Evolutionary conservation across 2,888 invertebrate genomes (phyloP), one percentile per base, ranked within the genome.

Genomic region (Acrobasis repandana): DNA sequence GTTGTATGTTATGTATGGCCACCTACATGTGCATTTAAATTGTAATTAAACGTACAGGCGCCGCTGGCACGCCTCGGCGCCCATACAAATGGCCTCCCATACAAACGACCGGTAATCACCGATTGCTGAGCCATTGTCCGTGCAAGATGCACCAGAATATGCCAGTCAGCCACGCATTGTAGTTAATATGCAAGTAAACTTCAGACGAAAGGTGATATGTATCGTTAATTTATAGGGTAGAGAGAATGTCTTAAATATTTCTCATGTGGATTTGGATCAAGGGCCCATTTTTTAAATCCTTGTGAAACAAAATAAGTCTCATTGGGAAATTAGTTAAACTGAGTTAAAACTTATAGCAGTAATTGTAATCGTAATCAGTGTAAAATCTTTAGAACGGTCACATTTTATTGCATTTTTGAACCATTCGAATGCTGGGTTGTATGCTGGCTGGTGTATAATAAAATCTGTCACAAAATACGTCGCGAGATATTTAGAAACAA

Each of bases 61-160:
- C 49, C 28, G 10, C 1, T n/a, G 14, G 28, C 65, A 57, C 62
- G 62, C 65, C 58, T 64, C 63, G 65, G 62, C 65, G 67, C 69
- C 65, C 66, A 63, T 65, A 63, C 69, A 66, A 71, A 69, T 67
- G 62, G 64, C 28, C 28, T 28, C 69, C 65, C 66, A 63, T 65
- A 63, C 69, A 66, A 71, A 69, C 66, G 62, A 63, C 58, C 64
- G 34, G 66, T 67, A 71, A 72, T 67, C 61, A 62, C 52, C 61
- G 60, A 62, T 64, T 63, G 60, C 64, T 46, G 9, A 33, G 38
- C 57, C 33, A 57, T 57, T 58, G 65, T 34, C 48, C 16, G 47
- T 34, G 15, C 15, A 36, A 38, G 47, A 47, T 57, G 57, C 47
- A 47, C 47, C 18, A 38, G 50, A 56, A 56, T 38, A 20, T 56